Evolutionary conservation across 1,140 invertebrate species (phyloP).

Genomic region (Ceratina australensis): DNA sequence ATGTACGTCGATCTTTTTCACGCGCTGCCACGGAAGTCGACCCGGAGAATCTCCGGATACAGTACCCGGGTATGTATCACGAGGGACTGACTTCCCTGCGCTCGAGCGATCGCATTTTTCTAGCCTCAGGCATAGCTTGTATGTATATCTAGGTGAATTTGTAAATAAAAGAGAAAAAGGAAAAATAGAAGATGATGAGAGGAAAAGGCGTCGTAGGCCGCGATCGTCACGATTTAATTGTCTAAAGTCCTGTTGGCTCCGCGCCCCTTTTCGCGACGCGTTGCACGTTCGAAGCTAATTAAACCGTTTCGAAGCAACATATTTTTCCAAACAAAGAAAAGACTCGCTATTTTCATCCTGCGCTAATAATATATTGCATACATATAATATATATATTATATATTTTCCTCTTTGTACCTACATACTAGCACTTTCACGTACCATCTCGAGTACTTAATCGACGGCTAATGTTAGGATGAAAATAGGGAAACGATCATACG

Average conservation of each 20-base stretch:
- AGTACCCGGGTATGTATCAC: neutral
- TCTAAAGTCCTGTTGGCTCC: neutral
- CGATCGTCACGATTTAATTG: constrained; percentile 12
- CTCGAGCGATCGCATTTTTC: constrained; percentile 60
- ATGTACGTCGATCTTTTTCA: constrained; percentile 5
- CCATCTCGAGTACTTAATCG: constrained; percentile 17
- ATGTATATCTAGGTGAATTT: constrained; percentile 56
- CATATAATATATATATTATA: constrained; percentile 5
- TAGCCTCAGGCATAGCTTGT: constrained; percentile 57
- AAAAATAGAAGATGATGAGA: no score
- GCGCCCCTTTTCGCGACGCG: neutral
- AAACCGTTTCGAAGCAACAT: constrained; percentile 32
- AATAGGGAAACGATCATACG: neutral
- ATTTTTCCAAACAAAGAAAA: constrained; percentile 45
- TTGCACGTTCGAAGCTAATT: neutral
- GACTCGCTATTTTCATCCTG: constrained; percentile 45
- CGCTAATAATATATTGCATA: constrained; percentile 14
- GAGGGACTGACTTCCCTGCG: constrained; percentile 40
- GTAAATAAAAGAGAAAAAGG: constrained; percentile 51
- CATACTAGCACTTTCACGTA: constrained; percentile 13
- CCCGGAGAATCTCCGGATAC: neutral
- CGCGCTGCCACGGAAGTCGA: neutral
- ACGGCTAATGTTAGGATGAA: constrained; percentile 15
- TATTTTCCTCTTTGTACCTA: constrained; percentile 48
- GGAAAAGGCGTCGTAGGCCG: neutral